These are phyloP conservation scores for Oncopodura yosiiana DNA, from an alignment of 1,140 invertebrate genomes.

Conservation along the genomic window DNA sequence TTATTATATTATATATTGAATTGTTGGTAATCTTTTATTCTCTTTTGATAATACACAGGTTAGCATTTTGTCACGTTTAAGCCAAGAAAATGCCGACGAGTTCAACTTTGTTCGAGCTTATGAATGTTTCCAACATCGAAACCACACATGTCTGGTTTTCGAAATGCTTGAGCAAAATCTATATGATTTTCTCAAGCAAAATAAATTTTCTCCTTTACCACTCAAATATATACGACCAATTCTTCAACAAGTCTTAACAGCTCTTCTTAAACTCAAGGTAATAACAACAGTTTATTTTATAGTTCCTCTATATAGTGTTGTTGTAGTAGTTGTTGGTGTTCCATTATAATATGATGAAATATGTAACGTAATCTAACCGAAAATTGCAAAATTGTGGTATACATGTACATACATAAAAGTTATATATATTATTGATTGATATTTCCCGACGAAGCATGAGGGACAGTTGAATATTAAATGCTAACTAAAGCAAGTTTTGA, in stretches of 20 bases:
- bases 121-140: constrained; percentile 99
- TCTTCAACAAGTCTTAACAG: constrained; percentile 95
- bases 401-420: too few species aligned
- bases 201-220: constrained; percentile 96
- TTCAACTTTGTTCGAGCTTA: constrained; percentile 99
- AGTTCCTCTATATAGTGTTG: too few species aligned
- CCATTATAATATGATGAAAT: too few species aligned
- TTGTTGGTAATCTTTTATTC: constrained; percentile 14
- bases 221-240: constrained; percentile 98
- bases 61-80: constrained; percentile 90
- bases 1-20: constrained; percentile 8
- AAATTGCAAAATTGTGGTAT: too few species aligned
- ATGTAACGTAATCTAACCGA: too few species aligned
- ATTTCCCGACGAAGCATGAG: too few species aligned
- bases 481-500: too few species aligned
- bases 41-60: constrained; percentile 50
- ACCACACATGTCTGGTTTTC: constrained; percentile 98
- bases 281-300: too few species aligned
- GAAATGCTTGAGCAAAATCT: constrained; percentile 99
- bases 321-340: too few species aligned
- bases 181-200: constrained; percentile 99
- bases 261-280: constrained; percentile 92
- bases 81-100: constrained; percentile 99
- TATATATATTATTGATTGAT: too few species aligned
- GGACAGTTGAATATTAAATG: too few species aligned